Evolutionary conservation across 2,113 vertebrate genomes (phyloP).

Genomic region (Albula glossodonta): DNA sequence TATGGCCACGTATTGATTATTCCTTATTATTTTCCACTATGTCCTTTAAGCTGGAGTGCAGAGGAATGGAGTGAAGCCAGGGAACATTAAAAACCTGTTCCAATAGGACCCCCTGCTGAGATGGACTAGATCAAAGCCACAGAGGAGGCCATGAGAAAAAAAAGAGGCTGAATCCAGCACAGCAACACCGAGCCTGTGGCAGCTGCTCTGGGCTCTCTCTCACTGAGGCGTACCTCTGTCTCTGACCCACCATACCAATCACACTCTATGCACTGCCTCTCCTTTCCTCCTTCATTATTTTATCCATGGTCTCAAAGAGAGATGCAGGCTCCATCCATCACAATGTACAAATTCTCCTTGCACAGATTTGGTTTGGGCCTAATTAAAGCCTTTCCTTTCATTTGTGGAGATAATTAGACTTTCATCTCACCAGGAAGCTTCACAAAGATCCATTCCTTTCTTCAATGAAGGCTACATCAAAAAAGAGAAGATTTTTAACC

Average conservation of each 20-base stretch:
- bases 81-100: conserved; percentile 91
- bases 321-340: conserved; percentile 88
- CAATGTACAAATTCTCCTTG: conserved; percentile 90
- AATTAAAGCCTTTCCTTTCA: conserved; percentile 97
- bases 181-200: conserved; percentile 74
- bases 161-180: conserved; percentile 71
- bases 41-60: conserved; percentile 72
- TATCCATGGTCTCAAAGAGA: conserved; percentile 81
- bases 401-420: conserved; percentile 99
- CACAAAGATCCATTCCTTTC: conserved; percentile 92
- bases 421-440: conserved; percentile 97
- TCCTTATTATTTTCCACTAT: conserved; percentile 71
- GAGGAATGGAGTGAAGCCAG: conserved; percentile 78
- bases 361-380: conserved; percentile 84
- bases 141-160: conserved; percentile 80
- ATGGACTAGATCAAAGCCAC: conserved; percentile 91
- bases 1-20: conserved; percentile 74
- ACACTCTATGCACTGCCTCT: conserved; percentile 63
- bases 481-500: conserved; percentile 91
- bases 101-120: conserved; percentile 90
- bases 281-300: conserved; percentile 84
- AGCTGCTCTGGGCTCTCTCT: conserved; percentile 75
- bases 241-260: conserved; percentile 72
- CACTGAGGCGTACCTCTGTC: conserved; percentile 74
- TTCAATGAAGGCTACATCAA: conserved; percentile 88